Evolutionary conservation across 2,113 vertebrate species (phyloP), one percentile per base, ranked within the genome.

Genomic region (Leiothrix lutea): DNA sequence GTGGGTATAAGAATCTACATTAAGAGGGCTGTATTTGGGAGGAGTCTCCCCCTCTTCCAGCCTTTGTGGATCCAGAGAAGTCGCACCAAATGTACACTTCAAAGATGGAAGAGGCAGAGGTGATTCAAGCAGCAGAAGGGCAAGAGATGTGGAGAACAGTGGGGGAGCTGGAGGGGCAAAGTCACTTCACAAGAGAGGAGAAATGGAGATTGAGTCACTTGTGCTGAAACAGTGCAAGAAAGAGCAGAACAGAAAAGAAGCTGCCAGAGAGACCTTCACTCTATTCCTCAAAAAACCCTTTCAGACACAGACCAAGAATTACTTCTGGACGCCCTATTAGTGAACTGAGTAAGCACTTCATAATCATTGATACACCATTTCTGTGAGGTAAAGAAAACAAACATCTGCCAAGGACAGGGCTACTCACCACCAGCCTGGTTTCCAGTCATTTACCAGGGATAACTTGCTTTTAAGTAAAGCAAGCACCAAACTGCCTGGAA

Each of bases 201-300:
- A 80, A 36, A 40, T 17, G 28, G 36, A 91, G 70, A 5, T 25
- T 74, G 69, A 66, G 33, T 60, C 69, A 84, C 33, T 13, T 20
- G 5, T 0, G 0, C 15, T 64, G 18, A 75, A 74, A 69, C 0
- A 56, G 24, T 16, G 24, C 48, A 36, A 36, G 31, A 24, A 62
- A 87, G 33, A 79, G 25, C n/a, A 83, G 75, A 80, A 61, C 36
- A 78, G 50, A 57, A 58, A 47, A 82, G 29, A 73, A 70, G 21
- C 23, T 74, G 42, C 38, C 51, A 66, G 47, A 74, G 20, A 66
- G 13, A 58, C 10, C 33, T 83, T 66, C 72, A 71, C 48, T 85
- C 62, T 50, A 4, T 42, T 66, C 10, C 18, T 77, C 72, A 72
- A 65, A 75, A 71, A 5, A 1, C 8, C 2, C 40, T 36, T 60